Conservation (phyloP, 2,113 vertebrate species). For the Diphyllodes magnificus region DNA sequence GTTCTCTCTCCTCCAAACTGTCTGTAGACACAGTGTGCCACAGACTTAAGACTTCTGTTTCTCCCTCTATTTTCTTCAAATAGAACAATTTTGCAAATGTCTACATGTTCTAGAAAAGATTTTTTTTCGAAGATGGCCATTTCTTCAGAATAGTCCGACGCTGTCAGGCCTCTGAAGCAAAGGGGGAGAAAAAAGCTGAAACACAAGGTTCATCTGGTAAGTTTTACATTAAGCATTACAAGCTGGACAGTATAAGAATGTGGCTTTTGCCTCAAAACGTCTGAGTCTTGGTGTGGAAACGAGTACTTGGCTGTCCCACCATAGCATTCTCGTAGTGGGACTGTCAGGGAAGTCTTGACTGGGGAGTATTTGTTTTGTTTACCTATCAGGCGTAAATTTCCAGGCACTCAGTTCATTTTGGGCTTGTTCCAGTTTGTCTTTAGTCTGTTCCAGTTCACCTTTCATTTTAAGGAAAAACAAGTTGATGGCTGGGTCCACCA, state of each 20-base stretch:
- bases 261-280: constrained; percentile 91
- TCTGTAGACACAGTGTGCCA: constrained; percentile 83
- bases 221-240: constrained; percentile 93
- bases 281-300: constrained; percentile 97
- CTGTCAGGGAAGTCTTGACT: constrained; percentile 99
- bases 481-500: constrained; percentile 99
- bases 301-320: constrained; percentile 94
- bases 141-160: constrained; percentile 98
- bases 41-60: constrained; percentile 88
- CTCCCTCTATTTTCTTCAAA: constrained; percentile 90
- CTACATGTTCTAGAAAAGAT: constrained; percentile 86
- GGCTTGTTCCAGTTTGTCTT: constrained; percentile 99
- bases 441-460: constrained; percentile 99
- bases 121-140: constrained; percentile 85
- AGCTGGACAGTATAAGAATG: constrained; percentile 90
- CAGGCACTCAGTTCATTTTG: constrained; percentile 99
- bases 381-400: constrained; percentile 99
- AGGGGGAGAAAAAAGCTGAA: constrained; percentile 93
- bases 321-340: constrained; percentile 98
- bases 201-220: constrained; percentile 98
- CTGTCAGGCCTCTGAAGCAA: constrained; percentile 94
- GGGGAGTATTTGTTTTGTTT: constrained; percentile 98
- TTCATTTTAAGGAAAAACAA: constrained; percentile 99
- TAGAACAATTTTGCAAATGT: constrained; percentile 82
- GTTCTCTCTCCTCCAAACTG: constrained; percentile 86